phyloP scores from a whole-genome alignment of 2,888 invertebrate genomes.

The Cartodere bifasciata region DNA sequence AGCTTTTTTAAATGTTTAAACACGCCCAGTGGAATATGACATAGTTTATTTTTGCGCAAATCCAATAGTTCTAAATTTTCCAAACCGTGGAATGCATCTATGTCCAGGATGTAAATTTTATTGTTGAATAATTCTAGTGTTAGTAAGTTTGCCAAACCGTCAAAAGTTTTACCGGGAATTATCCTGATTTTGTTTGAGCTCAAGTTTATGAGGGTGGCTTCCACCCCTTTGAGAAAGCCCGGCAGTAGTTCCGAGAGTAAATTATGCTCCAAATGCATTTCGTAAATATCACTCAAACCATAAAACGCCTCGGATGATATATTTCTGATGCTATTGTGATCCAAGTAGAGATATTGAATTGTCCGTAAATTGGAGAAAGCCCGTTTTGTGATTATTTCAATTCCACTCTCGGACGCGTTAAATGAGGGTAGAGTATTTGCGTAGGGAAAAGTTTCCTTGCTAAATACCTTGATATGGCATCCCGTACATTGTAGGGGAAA shows the following conservation, averaged over 20 bases:
- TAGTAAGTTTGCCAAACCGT: slow-evolving; percentile 22
- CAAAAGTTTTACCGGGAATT: slow-evolving; percentile 22
- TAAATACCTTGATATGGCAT: slow-evolving; percentile 24
- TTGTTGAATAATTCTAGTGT: slow-evolving; percentile 27
- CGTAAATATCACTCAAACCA: slow-evolving; percentile 26
- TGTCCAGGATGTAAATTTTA: slow-evolving; percentile 21
- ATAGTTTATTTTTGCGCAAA: slow-evolving; percentile 25
- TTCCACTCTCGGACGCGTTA: slow-evolving; percentile 24
- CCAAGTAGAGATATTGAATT: slow-evolving; percentile 22
- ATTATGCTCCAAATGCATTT: slow-evolving; percentile 27
- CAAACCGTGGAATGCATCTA: slow-evolving; percentile 23
- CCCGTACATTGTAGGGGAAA: slow-evolving; percentile 24
- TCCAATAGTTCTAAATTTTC: slow-evolving; percentile 25
- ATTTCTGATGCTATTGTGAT: slow-evolving; percentile 23
- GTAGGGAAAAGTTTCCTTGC: slow-evolving; percentile 23
- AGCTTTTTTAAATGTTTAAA: slow-evolving; percentile 23
- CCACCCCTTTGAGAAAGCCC: slow-evolving; percentile 24
- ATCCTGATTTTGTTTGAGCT: slow-evolving; percentile 23
- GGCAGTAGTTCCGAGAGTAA: slow-evolving; percentile 19
- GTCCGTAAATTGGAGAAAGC: slow-evolving; percentile 24
- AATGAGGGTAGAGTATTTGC: slow-evolving; percentile 23
- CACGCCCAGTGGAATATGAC: slow-evolving; percentile 26
- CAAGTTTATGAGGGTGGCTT: slow-evolving; percentile 23
- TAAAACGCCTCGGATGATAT: slow-evolving; percentile 25
- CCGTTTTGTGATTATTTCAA: slow-evolving; percentile 19